phyloP scores from a whole-genome alignment of 2,888 invertebrate genomes.

The Drosophila hawaiiensis region DNA sequence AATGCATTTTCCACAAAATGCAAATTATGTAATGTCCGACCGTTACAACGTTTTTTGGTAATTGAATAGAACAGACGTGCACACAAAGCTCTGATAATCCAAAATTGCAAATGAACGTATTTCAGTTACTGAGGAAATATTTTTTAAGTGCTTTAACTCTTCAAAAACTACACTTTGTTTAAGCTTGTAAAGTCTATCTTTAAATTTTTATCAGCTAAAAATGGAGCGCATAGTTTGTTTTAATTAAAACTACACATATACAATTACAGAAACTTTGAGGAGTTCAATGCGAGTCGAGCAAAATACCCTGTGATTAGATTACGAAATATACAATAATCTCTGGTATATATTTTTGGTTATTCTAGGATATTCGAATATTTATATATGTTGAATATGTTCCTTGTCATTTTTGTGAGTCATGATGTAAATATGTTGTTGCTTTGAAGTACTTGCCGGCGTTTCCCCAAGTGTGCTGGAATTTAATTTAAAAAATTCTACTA shows the following conservation, averaged over 20 bases:
- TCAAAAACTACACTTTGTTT: neutral
- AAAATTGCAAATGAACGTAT: slow-evolving; percentile 25
- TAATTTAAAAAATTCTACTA: slow-evolving; percentile 55
- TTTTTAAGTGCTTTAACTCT: slow-evolving; percentile 2
- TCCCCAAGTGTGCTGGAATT: slow-evolving; percentile 49
- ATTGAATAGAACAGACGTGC: slow-evolving; percentile 51
- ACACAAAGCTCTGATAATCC: slow-evolving; percentile 12
- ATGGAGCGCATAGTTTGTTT: slow-evolving; percentile 1
- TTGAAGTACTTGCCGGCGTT: slow-evolving; percentile 28
- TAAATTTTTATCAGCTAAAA: neutral
- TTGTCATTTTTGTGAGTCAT: slow-evolving; percentile 11
- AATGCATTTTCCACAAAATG: slow-evolving; percentile 42
- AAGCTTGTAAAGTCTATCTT: neutral
- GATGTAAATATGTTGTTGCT: slow-evolving; percentile 17
- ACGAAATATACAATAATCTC: neutral
- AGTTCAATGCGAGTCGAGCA: neutral
- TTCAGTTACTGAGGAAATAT: slow-evolving; percentile 1
- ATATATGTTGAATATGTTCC: neutral
- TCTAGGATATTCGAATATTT: neutral
- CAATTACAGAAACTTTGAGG: neutral
- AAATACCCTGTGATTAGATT: neutral
- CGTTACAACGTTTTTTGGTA: slow-evolving; percentile 41
- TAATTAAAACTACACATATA: slow-evolving; percentile 22
- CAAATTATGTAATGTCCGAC: slow-evolving; percentile 38
- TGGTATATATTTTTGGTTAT: neutral